Percentiles rank a stretch among this genome's conserved stretches.
Conservation (phyloP, 2,113 vertebrate species). For the Salvelinus alpinus region DNA sequence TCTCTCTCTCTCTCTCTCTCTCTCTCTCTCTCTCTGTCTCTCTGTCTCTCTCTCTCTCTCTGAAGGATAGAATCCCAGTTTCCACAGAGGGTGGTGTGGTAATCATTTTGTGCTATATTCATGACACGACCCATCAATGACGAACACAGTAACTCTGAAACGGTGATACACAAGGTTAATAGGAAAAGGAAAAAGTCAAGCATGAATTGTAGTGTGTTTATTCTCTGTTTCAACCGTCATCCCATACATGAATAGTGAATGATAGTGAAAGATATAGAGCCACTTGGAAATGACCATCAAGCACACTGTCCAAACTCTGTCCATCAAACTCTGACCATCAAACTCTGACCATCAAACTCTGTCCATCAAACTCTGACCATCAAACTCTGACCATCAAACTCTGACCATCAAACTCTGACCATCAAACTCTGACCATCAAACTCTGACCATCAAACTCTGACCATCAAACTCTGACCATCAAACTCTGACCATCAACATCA, state of each 20-base stretch:
- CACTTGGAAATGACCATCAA: not conserved
- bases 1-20: too few relatives aligned
- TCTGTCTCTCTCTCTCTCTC: not conserved
- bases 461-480: too few relatives aligned
- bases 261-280: slow-evolving; percentile 1
- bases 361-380: too few relatives aligned
- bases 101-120: not conserved
- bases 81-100: not conserved
- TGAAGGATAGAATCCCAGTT: slow-evolving; percentile 24
- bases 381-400: too few relatives aligned
- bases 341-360: too few relatives aligned
- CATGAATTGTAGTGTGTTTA: not conserved
- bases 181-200: too few relatives aligned
- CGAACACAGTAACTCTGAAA: not conserved
- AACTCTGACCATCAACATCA: not conserved
- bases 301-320: too few relatives aligned
- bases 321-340: not conserved
- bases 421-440: too few relatives aligned
- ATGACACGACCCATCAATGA: not conserved
- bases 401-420: too few relatives aligned
- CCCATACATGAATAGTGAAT: not conserved
- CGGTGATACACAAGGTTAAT: not conserved
- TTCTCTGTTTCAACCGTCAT: not conserved
- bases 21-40: too few relatives aligned
- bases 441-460: too few relatives aligned